Evolutionary conservation across 2,797 vertebrate genomes (phyloP).

Genomic region (Poeciliopsis paucimaculata): DNA sequence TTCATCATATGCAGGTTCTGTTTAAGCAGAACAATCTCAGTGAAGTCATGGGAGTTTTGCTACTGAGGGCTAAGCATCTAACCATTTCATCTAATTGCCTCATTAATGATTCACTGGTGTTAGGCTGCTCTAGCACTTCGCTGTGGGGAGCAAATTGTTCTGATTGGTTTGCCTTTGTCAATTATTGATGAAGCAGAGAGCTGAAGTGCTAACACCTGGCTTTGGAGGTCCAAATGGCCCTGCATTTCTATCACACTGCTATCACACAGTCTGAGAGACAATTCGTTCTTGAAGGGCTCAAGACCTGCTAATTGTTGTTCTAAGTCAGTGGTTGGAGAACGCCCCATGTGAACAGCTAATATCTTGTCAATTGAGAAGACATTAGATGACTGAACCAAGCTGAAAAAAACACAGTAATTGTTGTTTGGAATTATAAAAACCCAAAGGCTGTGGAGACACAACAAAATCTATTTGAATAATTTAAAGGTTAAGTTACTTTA

Average conservation of each 20-base stretch:
- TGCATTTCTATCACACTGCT: slow-evolving; percentile 74
- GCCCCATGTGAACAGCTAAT: slow-evolving; percentile 52
- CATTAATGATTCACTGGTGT: slow-evolving; percentile 86
- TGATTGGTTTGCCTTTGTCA: slow-evolving; percentile 86
- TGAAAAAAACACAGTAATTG: slow-evolving; percentile 46
- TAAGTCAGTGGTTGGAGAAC: slow-evolving; percentile 50
- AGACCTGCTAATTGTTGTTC: slow-evolving; percentile 50
- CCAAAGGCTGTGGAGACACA: background rate
- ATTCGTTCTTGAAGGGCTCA: slow-evolving; percentile 46
- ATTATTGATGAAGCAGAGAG: slow-evolving; percentile 86
- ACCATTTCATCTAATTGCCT: slow-evolving; percentile 86
- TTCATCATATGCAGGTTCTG: slow-evolving; percentile 54
- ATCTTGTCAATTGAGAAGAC: slow-evolving; percentile 61
- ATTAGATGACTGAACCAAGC: slow-evolving; percentile 56
- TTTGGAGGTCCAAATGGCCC: slow-evolving; percentile 78
- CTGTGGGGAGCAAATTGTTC: slow-evolving; percentile 86
- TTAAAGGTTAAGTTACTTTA: background rate
- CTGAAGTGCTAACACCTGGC: slow-evolving; percentile 83
- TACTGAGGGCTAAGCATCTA: slow-evolving; percentile 77
- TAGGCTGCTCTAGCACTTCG: slow-evolving; percentile 83
- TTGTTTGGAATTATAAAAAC: slow-evolving; percentile 1
- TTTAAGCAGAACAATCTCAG: slow-evolving; percentile 52
- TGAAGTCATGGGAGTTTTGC: slow-evolving; percentile 73
- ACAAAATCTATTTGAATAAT: background rate
- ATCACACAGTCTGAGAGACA: slow-evolving; percentile 70